Evolutionary conservation across 2,888 invertebrate genomes (phyloP), one percentile per base, ranked within the genome.

Genomic region (Sinohyriopsis cumingii): DNA sequence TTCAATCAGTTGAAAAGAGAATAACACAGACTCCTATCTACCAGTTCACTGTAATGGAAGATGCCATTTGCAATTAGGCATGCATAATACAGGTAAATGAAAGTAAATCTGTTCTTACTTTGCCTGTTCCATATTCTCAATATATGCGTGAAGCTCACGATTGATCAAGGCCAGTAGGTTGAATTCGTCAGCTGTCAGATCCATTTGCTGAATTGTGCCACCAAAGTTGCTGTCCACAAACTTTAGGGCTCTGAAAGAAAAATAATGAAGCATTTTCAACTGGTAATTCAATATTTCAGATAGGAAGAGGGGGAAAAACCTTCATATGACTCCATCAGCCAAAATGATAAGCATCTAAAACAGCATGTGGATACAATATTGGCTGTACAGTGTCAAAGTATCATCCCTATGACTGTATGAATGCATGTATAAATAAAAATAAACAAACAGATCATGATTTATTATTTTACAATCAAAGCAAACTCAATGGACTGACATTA

Each of bases 211-310:
- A 68, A 98, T 91, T 0, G 87, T 89, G 0, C 94, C 93, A 24
- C 92, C 92, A 91, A 95, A 99, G 79, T 94, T 94, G 89, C 95
- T 97, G 75, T 94, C 94, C 77, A 95, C 93, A 91, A 99, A 99
- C 78, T 94, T 94, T 64, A 99, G 91, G 7, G 96, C 95, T 72
- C 98, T 94, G 87, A 12, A 73, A 78, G 62, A 76, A 85, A 86
- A 63, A 67, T 33, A 67, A 65, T 12, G 3, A 15, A 65, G 19
- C 19, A 57, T 20, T 55, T 55, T 56, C 53, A 19, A 22, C 1
- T 5, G 1, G 3, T 12, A n/a, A 57, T 18, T 57, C 12, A 57
- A 19, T 57, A 9, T 22, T 15, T n/a, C 22, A 22, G 22, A 22
- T n/a, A 15, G 22, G 9, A 57, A 22, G 15, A 15, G 12, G 12